Evolutionary conservation across 2,113 vertebrate species (phyloP).

Genomic region (Crypturellus undulatus): DNA sequence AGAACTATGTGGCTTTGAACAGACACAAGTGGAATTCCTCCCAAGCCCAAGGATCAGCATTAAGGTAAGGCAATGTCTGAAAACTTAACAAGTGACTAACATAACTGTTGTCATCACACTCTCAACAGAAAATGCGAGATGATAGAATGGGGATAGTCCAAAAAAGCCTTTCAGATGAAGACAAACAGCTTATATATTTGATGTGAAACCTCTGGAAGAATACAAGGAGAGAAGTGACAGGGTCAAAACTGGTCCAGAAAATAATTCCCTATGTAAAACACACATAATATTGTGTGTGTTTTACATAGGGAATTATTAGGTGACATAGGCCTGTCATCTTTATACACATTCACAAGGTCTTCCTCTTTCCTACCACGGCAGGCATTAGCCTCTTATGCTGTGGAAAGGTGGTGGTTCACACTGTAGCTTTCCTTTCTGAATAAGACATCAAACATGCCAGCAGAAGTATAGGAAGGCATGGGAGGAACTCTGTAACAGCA

Average conservation of each 20-base stretch:
- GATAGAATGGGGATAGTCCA: constrained; percentile 30
- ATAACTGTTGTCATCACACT: background rate
- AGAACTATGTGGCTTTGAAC: background rate
- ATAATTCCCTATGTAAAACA: background rate
- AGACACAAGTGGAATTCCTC: background rate
- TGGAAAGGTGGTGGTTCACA: background rate
- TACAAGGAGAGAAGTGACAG: background rate
- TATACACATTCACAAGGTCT: background rate
- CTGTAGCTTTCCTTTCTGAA: background rate
- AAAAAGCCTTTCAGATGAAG: constrained; percentile 17
- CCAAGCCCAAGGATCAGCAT: background rate
- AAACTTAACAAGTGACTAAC: background rate
- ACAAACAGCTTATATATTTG: background rate
- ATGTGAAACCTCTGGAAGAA: constrained; percentile 9
- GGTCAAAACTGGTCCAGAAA: constrained; percentile 1
- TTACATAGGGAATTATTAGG: too few species aligned
- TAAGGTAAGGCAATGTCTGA: background rate
- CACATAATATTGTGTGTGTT: background rate
- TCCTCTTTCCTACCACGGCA: background rate
- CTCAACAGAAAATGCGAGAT: constrained; percentile 34
- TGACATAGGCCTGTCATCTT: background rate
- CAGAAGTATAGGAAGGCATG: background rate
- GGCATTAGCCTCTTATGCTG: background rate
- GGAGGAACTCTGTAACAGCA: background rate
- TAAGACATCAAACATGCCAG: background rate